Evolutionary conservation across 2,888 invertebrate genomes (phyloP).

Genomic region (Brachynemurus nebulosus): DNA sequence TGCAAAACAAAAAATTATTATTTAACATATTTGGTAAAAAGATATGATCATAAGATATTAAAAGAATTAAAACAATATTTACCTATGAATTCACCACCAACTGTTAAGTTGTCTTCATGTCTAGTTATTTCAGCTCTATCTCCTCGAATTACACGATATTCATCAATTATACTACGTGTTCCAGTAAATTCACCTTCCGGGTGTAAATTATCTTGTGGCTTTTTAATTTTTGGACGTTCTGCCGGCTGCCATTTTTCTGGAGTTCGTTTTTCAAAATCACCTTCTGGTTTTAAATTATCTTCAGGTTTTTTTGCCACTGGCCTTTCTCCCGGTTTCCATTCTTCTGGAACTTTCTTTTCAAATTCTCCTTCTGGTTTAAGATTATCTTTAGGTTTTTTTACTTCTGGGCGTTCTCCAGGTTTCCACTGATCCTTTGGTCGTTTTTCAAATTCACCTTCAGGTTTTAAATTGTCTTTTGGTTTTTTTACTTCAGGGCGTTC

Average conservation of each 20-base stretch:
- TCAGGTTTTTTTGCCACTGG: constrained; percentile 29
- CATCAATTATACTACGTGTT: constrained; percentile 37
- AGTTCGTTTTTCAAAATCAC: constrained; percentile 28
- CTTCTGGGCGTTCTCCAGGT: constrained; percentile 27
- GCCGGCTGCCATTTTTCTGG: constrained; percentile 25
- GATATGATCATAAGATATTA: too few species aligned
- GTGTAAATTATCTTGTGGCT: constrained; percentile 31
- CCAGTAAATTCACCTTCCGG: constrained; percentile 37
- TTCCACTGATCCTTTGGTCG: constrained; percentile 27
- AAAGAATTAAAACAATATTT: constrained; percentile 24
- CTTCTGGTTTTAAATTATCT: constrained; percentile 32
- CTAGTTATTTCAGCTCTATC: constrained; percentile 50
- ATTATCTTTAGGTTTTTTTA: constrained; percentile 35
- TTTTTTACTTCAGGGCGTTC: constrained; percentile 32
- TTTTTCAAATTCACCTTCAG: constrained; percentile 37
- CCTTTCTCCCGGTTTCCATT: constrained; percentile 28
- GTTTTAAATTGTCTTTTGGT: constrained; percentile 39
- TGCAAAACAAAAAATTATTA: constrained; percentile 28
- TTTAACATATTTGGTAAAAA: not conserved
- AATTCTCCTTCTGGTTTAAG: constrained; percentile 35
- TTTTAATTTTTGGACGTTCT: constrained; percentile 30
- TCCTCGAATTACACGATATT: constrained; percentile 43
- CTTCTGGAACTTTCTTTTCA: constrained; percentile 24
- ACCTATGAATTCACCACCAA: constrained; percentile 53
- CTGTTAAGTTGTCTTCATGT: constrained; percentile 48